A percentile compares a stretch with the other conserved stretches of the same genome.
Conservation (phyloP, 1,140 invertebrate species). For the Hyles euphorbiae region DNA sequence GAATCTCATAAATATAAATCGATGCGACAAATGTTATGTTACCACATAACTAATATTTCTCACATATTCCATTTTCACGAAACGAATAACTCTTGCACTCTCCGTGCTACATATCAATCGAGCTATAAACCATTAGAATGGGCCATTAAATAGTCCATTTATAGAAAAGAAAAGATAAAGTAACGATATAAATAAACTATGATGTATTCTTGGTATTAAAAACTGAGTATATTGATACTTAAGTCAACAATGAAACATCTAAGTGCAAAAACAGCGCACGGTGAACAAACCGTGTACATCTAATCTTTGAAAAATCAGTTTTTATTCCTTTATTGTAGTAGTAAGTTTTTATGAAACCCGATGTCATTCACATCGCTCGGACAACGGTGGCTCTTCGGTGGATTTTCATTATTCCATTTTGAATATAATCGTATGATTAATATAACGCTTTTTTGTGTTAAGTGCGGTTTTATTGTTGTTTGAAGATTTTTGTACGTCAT, state of each 20-base stretch:
- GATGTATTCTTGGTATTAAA: neutral
- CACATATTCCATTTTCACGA: no score
- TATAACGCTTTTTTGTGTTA: neutral
- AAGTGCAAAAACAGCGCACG: neutral
- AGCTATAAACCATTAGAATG: no score
- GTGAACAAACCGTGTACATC: constrained; percentile 34
- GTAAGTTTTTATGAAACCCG: constrained; percentile 44
- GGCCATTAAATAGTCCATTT: no score
- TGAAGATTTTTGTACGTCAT: no score
- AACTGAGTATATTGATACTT: neutral
- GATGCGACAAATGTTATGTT: no score
- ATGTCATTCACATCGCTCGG: constrained; percentile 58
- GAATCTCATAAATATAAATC: no score
- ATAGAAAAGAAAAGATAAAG: neutral
- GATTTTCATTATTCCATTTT: neutral
- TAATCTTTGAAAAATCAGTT: constrained; percentile 57
- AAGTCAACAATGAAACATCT: neutral
- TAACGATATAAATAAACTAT: neutral
- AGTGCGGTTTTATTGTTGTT: no score
- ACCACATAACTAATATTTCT: no score
- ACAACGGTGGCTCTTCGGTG: neutral
- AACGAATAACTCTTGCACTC: no score
- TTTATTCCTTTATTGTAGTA: constrained; percentile 48
- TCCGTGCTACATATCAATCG: no score
- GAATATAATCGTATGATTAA: neutral